Evolutionary conservation across 1,140 invertebrate species (phyloP).

Genomic region (Calliphora vicina): DNA sequence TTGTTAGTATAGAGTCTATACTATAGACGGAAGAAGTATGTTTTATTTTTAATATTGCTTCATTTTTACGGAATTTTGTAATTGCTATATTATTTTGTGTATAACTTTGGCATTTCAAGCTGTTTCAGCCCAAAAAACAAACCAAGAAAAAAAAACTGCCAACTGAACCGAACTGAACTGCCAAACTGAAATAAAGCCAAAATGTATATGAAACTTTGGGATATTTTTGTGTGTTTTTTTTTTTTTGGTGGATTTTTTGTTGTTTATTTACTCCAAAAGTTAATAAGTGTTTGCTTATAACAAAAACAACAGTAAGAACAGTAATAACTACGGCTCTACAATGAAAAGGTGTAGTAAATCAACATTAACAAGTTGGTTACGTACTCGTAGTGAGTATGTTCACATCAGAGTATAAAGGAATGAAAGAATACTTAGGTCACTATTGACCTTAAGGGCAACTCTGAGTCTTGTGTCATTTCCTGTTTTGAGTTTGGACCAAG

Average conservation of each 20-base stretch:
- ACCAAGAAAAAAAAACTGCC: not conserved
- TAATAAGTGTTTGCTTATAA: conserved; percentile 1
- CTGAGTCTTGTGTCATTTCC: too few species aligned
- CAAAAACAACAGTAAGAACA: not conserved
- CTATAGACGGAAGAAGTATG: too few species aligned
- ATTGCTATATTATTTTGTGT: conserved; percentile 37
- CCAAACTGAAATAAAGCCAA: not conserved
- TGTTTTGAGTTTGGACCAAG: too few species aligned
- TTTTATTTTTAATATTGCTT: conserved; percentile 11
- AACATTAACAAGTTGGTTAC: not conserved
- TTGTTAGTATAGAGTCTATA: not conserved
- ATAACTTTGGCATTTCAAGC: conserved; percentile 22
- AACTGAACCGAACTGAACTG: not conserved
- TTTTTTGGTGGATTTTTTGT: not conserved
- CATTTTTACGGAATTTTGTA: conserved; percentile 34
- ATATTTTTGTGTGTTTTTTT: not conserved
- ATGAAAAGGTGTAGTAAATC: not conserved
- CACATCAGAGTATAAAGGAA: too few species aligned
- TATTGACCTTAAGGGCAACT: too few species aligned
- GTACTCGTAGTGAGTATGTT: not conserved
- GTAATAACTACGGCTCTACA: not conserved
- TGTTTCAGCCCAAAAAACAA: not conserved
- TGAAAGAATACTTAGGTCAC: too few species aligned
- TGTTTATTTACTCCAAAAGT: not conserved
- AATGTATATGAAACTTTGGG: not conserved